Evolutionary conservation across 2,113 vertebrate genomes (phyloP).

Genomic region (Diglossa brunneiventris): DNA sequence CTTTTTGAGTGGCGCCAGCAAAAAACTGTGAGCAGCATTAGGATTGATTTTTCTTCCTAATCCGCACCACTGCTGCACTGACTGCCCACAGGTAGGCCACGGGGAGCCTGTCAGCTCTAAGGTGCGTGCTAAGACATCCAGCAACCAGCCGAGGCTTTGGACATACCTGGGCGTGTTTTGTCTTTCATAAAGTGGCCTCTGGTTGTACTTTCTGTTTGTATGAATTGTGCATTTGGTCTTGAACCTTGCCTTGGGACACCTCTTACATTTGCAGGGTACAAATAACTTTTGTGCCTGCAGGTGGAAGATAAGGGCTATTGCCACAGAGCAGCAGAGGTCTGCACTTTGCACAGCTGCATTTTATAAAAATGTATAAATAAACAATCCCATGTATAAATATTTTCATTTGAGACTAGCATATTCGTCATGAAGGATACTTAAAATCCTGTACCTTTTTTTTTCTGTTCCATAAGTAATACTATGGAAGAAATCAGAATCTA

Average conservation of each 20-base stretch:
- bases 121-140: neutral
- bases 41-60: neutral
- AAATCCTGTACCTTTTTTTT: neutral
- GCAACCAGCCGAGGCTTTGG: neutral
- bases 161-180: neutral
- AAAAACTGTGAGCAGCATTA: neutral
- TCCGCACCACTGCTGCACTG: neutral
- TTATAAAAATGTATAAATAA: neutral
- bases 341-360: neutral
- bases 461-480: neutral
- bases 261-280: neutral
- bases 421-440: neutral
- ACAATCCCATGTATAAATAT: neutral
- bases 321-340: neutral
- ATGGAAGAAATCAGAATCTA: neutral
- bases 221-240: neutral
- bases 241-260: neutral
- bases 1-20: neutral
- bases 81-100: neutral
- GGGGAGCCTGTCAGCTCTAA: neutral
- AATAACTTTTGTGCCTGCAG: neutral
- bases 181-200: neutral
- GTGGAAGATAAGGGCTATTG: neutral
- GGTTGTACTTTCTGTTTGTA: neutral
- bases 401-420: neutral